A percentile compares a stretch with the other conserved stretches of the same genome.
Conservation (phyloP, 2,797 vertebrate species). For the Heterohyrax brucei region DNA sequence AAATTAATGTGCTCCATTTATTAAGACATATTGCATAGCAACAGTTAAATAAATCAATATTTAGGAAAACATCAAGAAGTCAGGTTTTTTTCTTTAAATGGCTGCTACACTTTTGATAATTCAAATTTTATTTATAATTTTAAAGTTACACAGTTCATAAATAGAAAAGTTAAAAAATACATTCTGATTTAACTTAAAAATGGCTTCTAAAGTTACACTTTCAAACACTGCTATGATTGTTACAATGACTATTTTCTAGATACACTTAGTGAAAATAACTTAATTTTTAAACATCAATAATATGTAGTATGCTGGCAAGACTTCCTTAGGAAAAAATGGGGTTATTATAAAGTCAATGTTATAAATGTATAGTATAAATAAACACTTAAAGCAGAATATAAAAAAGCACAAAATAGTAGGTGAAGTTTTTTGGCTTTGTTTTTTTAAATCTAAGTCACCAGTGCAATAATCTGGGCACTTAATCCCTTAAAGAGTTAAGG, state of each 20-base stretch:
- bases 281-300: conserved; percentile 87
- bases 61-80: conserved; percentile 70
- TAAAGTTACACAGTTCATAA: conserved; percentile 88
- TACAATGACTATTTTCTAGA: conserved; percentile 85
- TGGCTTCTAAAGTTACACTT: conserved; percentile 89
- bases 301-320: conserved; percentile 82
- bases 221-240: conserved; percentile 86
- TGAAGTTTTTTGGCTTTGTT: conserved; percentile 7
- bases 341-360: conserved; percentile 78
- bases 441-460: conserved; percentile 47
- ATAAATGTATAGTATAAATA: conserved; percentile 86
- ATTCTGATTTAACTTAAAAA: conserved; percentile 87
- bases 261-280: conserved; percentile 90
- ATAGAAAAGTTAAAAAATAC: conserved; percentile 90
- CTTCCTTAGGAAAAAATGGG: conserved; percentile 83
- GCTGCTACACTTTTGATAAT: conserved; percentile 78
- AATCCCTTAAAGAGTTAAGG: conserved; percentile 48
- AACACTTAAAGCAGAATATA: conserved; percentile 87
- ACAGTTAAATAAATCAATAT: conserved; percentile 73
- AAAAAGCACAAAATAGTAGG: conserved; percentile 73
- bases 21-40: conserved; percentile 51
- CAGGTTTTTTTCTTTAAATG: conserved; percentile 45
- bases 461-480: conserved; percentile 54
- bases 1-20: conserved; percentile 71
- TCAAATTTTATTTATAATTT: conserved; percentile 89